phyloP scores from a whole-genome alignment of 92 coral and sea anemone species.

The Zoanthus sansibaricus region DNA sequence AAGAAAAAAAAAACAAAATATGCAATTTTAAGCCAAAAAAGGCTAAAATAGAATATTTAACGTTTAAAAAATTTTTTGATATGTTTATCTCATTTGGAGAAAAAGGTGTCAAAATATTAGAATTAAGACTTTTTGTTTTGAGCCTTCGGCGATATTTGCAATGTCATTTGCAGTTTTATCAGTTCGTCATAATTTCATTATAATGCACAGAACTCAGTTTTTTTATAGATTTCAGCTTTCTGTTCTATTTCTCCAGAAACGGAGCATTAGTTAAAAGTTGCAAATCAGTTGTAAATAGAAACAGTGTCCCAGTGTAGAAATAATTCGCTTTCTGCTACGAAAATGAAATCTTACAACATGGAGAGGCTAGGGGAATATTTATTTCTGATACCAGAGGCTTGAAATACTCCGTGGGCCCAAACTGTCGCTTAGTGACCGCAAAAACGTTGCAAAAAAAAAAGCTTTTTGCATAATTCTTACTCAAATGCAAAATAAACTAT shows the following conservation, averaged over 20 bases:
- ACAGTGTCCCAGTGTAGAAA: background rate
- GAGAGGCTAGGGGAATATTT: constrained; percentile 74
- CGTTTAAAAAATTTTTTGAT: background rate
- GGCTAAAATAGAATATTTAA: constrained; percentile 1
- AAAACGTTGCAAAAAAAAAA: constrained; percentile 33
- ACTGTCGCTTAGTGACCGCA: constrained; percentile 90
- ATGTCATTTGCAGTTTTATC: constrained; percentile 51
- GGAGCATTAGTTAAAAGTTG: background rate
- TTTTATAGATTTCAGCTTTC: constrained; percentile 22
- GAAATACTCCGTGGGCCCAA: constrained; percentile 73
- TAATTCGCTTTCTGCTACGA: constrained; percentile 33
- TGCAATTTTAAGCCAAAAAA: constrained; percentile 2
- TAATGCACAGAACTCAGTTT: constrained; percentile 27
- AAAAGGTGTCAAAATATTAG: constrained; percentile 70
- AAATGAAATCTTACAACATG: constrained; percentile 62
- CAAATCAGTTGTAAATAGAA: background rate
- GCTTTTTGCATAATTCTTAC: constrained; percentile 7
- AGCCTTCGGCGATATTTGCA: constrained; percentile 49
- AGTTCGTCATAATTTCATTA: constrained; percentile 57
- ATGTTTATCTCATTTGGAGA: constrained; percentile 66
- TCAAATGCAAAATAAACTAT: constrained; percentile 27
- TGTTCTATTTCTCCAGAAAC: background rate
- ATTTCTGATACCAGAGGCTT: constrained; percentile 72
- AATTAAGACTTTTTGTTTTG: constrained; percentile 70
- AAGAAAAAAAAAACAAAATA: background rate